Evolutionary conservation across 2,113 vertebrate genomes (phyloP), one percentile per base, ranked within the genome.

Genomic region (Podocnemis expansa): DNA sequence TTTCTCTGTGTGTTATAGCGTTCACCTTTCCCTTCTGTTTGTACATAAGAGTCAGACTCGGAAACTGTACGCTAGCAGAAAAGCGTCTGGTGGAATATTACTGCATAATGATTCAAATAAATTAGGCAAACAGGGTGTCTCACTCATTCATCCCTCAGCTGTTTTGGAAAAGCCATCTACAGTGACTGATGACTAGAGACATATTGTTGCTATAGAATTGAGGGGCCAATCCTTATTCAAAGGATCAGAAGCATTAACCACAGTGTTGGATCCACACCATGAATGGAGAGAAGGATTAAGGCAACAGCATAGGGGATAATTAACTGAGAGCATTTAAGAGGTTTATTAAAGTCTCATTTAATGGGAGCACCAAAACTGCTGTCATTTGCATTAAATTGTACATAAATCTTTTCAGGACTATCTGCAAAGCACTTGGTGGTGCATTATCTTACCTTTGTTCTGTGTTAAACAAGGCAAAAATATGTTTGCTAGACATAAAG

Each of bases 401-500:
- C 54, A 89, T 14, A 52, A 52, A 52, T 38, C 80, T 58, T 88
- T 47, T 73, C 6, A 73, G 4, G 60, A 51, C 3, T 10, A 43
- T 27, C 31, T 88, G 51, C n/a, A 78, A 79, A 93, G 93, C 88
- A 98, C 96, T 98, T 99, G 97, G 98, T 99, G 96, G 98, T 97
- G 98, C 31, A 25, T 47, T 85, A 63, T 29, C 98, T 98, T 96
- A 99, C 99, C 99, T 99, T 98, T 99, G 99, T 80, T 99, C 99
- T 0, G 99, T 99, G 98, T 99, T 99, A 97, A 99, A 99, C 97
- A 99, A 98, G 54, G 97, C 99, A 51, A 99, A 99, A 94, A 99
- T 98, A 22, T 99, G 99, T 97, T 99, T 99, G 88, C 98, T 99
- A 91, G 99, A 99, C 99, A 99, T 99, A 94, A 99, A 99, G 88